These are phyloP conservation scores for Tonatia bakeri DNA, from an alignment of 2,113 vertebrate species.

Conservation along the genomic window DNA sequence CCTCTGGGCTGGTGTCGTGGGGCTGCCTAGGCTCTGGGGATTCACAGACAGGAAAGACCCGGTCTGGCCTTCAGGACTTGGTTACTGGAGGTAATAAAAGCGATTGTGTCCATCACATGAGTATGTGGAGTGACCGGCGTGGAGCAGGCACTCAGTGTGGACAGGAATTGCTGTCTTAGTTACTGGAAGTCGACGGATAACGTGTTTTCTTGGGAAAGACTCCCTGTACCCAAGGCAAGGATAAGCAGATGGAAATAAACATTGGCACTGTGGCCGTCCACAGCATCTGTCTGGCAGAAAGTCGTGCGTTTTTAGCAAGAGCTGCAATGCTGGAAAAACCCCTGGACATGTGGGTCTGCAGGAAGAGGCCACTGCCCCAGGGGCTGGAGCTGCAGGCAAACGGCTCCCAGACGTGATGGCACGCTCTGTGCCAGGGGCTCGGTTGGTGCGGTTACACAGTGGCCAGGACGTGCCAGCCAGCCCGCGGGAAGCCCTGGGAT, in stretches of 20 bases:
- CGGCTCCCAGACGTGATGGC: accelerated
- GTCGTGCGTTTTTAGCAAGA: neutral
- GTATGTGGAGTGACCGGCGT: neutral
- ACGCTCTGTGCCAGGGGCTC: accelerated
- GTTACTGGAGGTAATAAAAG: neutral
- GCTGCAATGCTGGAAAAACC: neutral
- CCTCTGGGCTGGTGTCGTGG: neutral
- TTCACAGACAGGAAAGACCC: neutral
- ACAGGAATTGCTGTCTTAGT: neutral
- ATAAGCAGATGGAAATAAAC: neutral
- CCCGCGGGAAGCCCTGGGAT: accelerated
- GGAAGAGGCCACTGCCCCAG: too few relatives aligned
- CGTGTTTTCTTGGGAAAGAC: neutral
- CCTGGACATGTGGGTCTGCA: too few relatives aligned
- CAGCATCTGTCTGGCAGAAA: neutral
- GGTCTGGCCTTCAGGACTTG: neutral
- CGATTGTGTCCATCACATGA: neutral
- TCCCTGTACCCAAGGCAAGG: neutral
- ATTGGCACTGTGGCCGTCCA: too few relatives aligned
- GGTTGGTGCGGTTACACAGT: too few relatives aligned
- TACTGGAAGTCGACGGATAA: neutral
- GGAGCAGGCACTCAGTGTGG: neutral
- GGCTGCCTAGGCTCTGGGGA: neutral
- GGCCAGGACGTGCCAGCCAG: neutral
- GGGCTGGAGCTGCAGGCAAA: neutral